Evolutionary conservation across 2,888 invertebrate species (phyloP), one percentile per base, ranked within the genome.

Genomic region (Drosophila kambysellisi): DNA sequence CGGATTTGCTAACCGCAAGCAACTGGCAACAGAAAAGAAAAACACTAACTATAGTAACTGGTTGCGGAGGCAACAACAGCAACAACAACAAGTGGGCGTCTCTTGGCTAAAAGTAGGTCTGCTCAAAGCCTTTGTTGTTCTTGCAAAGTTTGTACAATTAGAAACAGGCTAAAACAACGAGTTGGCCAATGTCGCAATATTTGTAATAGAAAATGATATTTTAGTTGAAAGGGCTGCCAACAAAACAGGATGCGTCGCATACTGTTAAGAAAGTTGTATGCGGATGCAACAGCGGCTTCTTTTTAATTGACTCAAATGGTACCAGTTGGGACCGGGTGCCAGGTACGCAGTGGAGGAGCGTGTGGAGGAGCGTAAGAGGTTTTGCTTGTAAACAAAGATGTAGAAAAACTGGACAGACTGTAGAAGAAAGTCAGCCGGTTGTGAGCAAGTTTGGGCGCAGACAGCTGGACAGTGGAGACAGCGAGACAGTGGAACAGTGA

Each of bases 361-460:
- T 56, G 67, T 30, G 53, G 68, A 80, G 78, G 67, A 71, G 80
- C 73, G 20, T 12, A 57, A 67, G 74, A 59, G 48, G 64, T 54
- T 58, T 68, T 17, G n/a, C 64, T 71, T 65, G 83, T 75, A 82
- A 84, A 85, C 83, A 88, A 82, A 79, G 79, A 83, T 83, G 83
- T 83, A 81, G 83, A 84, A 87, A 84, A 84, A 84, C 84, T 84
- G 84, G 84, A 88, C 84, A 76, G 88, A 81, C 81, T 61, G 81
- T 77, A 61, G 83, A 85, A 84, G 84, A 88, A 88, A 88, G 88
- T 88, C 86, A 60, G 76, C 57, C 70, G 63, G 70, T 73, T 77
- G 78, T 54, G 59, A 72, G 82, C 84, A 72, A 83, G 84, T 84
- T 88, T 84, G 52, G 57, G 77, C 46, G 60, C 60, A 61, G 62